phyloP scores from a whole-genome alignment of 2,888 invertebrate species.

The Pheosia gnoma region DNA sequence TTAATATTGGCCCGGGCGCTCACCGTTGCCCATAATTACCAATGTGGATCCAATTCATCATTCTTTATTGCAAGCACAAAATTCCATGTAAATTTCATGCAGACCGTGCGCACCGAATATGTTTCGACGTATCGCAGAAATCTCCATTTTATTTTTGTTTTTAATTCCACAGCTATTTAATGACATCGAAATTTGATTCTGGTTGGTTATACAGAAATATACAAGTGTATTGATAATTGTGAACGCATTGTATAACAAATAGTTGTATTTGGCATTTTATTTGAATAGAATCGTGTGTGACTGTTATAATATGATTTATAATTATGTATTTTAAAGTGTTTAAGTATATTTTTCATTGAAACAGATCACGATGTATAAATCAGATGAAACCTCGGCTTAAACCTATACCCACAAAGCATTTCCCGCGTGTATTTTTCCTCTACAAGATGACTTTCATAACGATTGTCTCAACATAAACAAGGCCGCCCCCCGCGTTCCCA shows the following conservation, averaged over 20 bases:
- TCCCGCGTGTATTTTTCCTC: constrained; percentile 56
- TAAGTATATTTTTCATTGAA: no score
- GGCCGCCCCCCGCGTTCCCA: constrained; percentile 63
- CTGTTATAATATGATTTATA: no score
- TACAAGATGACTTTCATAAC: constrained; percentile 81
- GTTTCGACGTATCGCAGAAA: constrained; percentile 73
- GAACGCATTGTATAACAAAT: constrained; percentile 1
- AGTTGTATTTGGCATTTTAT: no score
- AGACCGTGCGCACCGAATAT: constrained; percentile 65
- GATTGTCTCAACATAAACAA: constrained; percentile 78
- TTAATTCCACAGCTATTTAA: constrained; percentile 38
- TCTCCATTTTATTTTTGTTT: constrained; percentile 54
- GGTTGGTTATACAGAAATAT: constrained; percentile 19
- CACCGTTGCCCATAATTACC: constrained; percentile 79
- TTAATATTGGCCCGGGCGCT: constrained; percentile 71
- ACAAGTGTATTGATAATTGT: constrained; percentile 1
- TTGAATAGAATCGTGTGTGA: no score
- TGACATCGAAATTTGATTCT: constrained; percentile 36
- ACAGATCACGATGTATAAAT: neutral
- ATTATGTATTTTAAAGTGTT: neutral
- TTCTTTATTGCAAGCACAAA: constrained; percentile 82
- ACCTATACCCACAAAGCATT: constrained; percentile 29
- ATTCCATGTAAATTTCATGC: constrained; percentile 82
- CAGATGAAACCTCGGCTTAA: constrained; percentile 34
- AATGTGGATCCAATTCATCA: constrained; percentile 82